These are phyloP conservation scores for Trematomus loennbergii DNA, from an alignment of 2,113 vertebrate genomes.

Conservation along the genomic window DNA sequence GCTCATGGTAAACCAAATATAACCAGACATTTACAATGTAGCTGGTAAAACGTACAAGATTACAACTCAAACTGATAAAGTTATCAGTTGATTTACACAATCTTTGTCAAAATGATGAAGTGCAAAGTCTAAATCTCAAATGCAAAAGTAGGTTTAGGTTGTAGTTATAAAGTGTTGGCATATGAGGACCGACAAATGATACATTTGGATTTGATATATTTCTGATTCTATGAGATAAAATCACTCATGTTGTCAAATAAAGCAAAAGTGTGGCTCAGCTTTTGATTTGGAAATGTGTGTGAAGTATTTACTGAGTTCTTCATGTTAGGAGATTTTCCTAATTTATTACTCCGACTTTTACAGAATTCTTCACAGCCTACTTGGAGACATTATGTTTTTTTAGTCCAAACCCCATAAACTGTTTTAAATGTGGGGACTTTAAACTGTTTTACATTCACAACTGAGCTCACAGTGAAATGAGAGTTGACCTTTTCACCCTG, in stretches of 20 bases:
- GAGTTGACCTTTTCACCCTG: constrained; percentile 61
- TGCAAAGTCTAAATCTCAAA: background rate
- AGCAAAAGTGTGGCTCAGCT: too few species aligned
- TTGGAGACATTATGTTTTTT: background rate
- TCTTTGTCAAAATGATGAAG: background rate
- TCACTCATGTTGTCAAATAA: too few species aligned
- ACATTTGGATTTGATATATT: too few species aligned
- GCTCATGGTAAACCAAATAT: too few species aligned
- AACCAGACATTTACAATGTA: background rate
- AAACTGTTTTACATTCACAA: constrained; percentile 25
- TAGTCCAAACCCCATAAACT: background rate
- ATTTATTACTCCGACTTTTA: background rate
- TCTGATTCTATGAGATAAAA: too few species aligned
- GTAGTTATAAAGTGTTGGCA: too few species aligned
- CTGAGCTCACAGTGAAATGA: constrained; percentile 40
- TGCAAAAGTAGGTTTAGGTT: too few species aligned
- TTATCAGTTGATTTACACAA: background rate
- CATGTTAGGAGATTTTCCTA: background rate
- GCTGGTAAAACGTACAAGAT: background rate
- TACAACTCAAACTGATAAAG: background rate
- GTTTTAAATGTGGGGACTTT: background rate
- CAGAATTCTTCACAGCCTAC: background rate
- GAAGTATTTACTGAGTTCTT: background rate
- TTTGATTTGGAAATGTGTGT: too few species aligned
- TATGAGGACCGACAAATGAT: too few species aligned